phyloP scores from a whole-genome alignment of 2,888 invertebrate genomes.

The Xestia sexstrigata region DNA sequence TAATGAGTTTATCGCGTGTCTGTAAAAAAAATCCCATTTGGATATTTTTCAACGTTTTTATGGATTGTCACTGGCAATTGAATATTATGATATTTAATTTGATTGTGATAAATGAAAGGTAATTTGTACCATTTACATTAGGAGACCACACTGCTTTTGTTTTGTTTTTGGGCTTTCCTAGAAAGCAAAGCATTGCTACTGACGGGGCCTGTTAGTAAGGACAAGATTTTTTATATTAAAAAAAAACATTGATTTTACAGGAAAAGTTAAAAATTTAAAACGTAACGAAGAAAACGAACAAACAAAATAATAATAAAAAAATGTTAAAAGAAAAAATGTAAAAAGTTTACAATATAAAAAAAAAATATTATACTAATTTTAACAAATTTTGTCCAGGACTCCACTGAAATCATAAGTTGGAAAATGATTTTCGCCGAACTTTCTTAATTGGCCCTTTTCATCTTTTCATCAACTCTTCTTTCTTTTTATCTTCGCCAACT shows the following conservation, averaged over 20 bases:
- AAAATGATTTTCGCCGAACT: background rate
- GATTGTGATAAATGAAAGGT: background rate
- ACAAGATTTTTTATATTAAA: background rate
- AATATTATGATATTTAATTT: slow-evolving; percentile 1
- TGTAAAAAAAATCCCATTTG: background rate
- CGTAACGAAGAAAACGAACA: no score
- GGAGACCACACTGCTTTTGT: background rate
- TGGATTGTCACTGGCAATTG: background rate
- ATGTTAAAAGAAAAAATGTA: no score
- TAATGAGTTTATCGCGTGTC: slow-evolving; percentile 31
- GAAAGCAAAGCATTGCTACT: background rate
- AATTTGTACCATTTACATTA: background rate
- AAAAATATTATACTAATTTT: no score
- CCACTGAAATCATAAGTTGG: background rate
- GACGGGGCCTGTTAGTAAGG: background rate
- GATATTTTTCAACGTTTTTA: background rate
- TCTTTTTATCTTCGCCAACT: background rate
- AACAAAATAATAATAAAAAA: no score
- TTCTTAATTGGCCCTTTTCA: background rate
- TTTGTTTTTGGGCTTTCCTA: background rate
- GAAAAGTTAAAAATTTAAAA: no score
- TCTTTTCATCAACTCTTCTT: no score
- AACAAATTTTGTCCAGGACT: background rate
- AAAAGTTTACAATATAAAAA: no score
- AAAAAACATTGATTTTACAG: no score